Base-by-base conservation (phyloP, 1,140 invertebrate species). In the Propsilocerus akamusi region DNA sequence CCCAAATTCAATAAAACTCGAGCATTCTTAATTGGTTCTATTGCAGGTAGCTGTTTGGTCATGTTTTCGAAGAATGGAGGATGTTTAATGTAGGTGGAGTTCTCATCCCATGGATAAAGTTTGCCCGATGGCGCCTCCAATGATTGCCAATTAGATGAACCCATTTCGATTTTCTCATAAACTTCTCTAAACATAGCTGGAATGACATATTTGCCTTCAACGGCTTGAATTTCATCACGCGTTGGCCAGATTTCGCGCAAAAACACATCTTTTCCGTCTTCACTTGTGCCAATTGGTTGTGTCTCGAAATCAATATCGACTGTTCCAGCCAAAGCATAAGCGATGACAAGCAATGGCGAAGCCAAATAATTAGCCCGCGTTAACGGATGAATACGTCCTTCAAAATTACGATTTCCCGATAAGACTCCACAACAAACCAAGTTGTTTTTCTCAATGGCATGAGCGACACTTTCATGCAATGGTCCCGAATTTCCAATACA, bases 401-500 rank as follows among this genome's bases (percentile, higher is more conserved):
- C 95, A 67, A 98, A 98, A 66, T 98, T 98, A 2, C 95, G 71
- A 64, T 98, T 98, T 1, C 95, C 95, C 0, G 93, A 97, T 0
- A 98, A 68, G 2, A 98, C 90, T 20, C 93, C 92, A 60, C 85
- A 89, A 57, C 90, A 94, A 1, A 98, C 87, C 6, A 98, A 69
- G 60, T 93, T 88, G 61, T 90, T 88, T 75, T 91, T 86, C 65
- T 98, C 94, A 57, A 98, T 97, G 2, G 87, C 89, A 58, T 91
- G 86, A 0, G 80, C 80, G 23, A 99, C 84, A 53, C 83, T 74
- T 52, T 96, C 91, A 49, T 90, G 84, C 6, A 99, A 75, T 0
- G 92, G 92, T 10, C 95, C 95, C 46, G 85, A 90, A 67, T 98
- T 98, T 7, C 96, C 96, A 55, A 99, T 99, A 66, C 95, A 98